phyloP scores from a whole-genome alignment of 2,888 invertebrate species.

The Agrilus mali region DNA sequence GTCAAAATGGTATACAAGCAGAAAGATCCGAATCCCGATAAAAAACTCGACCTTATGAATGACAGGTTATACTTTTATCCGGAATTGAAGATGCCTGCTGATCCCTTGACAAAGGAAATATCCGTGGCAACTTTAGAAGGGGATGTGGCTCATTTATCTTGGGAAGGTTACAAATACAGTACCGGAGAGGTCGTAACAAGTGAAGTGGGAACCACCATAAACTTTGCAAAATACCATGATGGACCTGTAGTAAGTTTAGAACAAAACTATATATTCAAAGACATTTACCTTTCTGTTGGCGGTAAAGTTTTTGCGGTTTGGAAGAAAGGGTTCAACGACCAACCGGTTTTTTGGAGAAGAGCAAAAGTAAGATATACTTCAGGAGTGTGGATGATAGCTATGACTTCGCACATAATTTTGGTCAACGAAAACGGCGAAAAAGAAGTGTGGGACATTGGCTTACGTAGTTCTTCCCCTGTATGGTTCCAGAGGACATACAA shows the following conservation, averaged over 20 bases:
- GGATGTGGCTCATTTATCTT: conserved; percentile 30
- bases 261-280: conserved; percentile 48
- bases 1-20: conserved; percentile 32
- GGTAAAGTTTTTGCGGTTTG: conserved; percentile 29
- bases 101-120: conserved; percentile 12
- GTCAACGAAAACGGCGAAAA: no score
- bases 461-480: no score
- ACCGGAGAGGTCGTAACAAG: conserved; percentile 48
- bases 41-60: conserved; percentile 7
- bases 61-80: conserved; percentile 13
- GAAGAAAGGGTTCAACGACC: conserved; percentile 42
- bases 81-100: conserved; percentile 4
- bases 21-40: conserved; percentile 7
- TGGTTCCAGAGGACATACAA: no score
- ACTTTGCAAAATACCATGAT: conserved; percentile 50
- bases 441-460: no score
- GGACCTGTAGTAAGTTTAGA: conserved; percentile 50
- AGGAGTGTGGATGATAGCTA: conserved; percentile 47
- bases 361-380: conserved; percentile 45
- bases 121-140: conserved; percentile 25
- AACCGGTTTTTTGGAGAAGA: conserved; percentile 56
- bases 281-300: conserved; percentile 46
- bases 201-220: conserved; percentile 37
- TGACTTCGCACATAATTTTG: no score
- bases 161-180: conserved; percentile 54